A percentile compares a stretch with the other conserved stretches of the same genome.
phyloP scores from a whole-genome alignment of 2,888 invertebrate genomes.

The Octodonta nipae region DNA sequence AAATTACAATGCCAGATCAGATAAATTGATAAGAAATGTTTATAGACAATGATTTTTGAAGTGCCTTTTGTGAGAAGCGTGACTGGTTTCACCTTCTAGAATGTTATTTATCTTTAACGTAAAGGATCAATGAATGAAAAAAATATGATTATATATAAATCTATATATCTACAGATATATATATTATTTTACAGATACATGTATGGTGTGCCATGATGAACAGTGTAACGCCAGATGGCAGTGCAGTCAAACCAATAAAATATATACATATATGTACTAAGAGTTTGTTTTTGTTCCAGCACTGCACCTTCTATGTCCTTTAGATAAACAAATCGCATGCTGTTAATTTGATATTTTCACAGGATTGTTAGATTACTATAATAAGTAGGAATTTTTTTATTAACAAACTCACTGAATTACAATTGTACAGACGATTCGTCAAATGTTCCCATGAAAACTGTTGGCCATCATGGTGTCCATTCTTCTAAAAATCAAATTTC shows the following conservation, averaged over 20 bases:
- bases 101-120: slow-evolving; percentile 26
- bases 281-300: too few relatives aligned
- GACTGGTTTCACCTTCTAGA: slow-evolving; percentile 21
- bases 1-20: slow-evolving; percentile 12
- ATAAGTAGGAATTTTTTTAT: too few relatives aligned
- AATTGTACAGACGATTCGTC: too few relatives aligned
- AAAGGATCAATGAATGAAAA: slow-evolving; percentile 27
- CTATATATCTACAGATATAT: slow-evolving; percentile 29
- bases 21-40: slow-evolving; percentile 10
- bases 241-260: slow-evolving; percentile 35
- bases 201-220: slow-evolving; percentile 37
- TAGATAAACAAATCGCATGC: too few relatives aligned
- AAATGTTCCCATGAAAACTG: too few relatives aligned
- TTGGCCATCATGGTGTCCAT: too few relatives aligned
- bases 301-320: too few relatives aligned
- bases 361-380: too few relatives aligned
- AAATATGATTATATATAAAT: slow-evolving; percentile 23
- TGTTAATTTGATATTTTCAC: too few relatives aligned
- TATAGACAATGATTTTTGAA: slow-evolving; percentile 28
- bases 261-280: too few relatives aligned
- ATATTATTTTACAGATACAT: slow-evolving; percentile 35
- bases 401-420: too few relatives aligned
- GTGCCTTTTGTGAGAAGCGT: slow-evolving; percentile 24
- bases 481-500: too few relatives aligned
- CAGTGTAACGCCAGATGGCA: slow-evolving; percentile 30